A percentile compares a stretch with the other conserved stretches of the same genome.
Conservation (phyloP, 2,888 invertebrate genomes). For the Chalcosyrphus nemorum region DNA sequence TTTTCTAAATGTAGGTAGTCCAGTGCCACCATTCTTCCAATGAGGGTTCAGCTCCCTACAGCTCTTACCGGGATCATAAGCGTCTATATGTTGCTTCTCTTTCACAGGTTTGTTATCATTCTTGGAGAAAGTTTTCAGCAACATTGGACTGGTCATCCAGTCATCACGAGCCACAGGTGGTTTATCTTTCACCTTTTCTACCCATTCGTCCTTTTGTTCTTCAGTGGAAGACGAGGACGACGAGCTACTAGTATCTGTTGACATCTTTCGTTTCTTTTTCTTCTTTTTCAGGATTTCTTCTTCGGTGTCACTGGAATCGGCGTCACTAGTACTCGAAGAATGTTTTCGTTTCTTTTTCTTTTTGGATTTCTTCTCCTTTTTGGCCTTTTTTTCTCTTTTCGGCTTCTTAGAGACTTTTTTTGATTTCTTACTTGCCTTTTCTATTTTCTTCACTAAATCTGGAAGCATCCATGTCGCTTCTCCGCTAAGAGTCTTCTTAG, state of each 20-base stretch:
- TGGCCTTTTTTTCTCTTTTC: conserved; percentile 80
- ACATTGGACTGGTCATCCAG: conserved; percentile 89
- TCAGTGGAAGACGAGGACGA: conserved; percentile 46
- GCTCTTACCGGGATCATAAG: conserved; percentile 88
- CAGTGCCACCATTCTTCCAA: conserved; percentile 95
- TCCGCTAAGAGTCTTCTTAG: conserved; percentile 76
- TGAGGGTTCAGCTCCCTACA: conserved; percentile 93
- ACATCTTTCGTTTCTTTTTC: conserved; percentile 75
- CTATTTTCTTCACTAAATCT: conserved; percentile 76
- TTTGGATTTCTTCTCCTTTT: conserved; percentile 74
- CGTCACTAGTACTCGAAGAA: conserved; percentile 55
- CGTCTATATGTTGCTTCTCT: conserved; percentile 83
- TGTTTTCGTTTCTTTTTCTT: conserved; percentile 59
- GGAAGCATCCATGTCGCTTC: conserved; percentile 79
- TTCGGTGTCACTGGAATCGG: conserved; percentile 79
- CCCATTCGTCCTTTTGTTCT: conserved; percentile 83
- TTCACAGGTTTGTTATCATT: conserved; percentile 82
- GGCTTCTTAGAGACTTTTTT: conserved; percentile 82
- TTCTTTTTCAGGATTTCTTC: conserved; percentile 74
- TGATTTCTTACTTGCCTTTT: conserved; percentile 75
- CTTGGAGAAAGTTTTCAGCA: conserved; percentile 81
- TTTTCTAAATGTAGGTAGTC: conserved; percentile 86
- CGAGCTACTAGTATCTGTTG: conserved; percentile 74
- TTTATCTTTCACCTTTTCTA: conserved; percentile 83
- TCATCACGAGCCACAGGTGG: conserved; percentile 84